Base-by-base conservation (phyloP, 2,797 vertebrate genomes). In the Pangasius sanitwongsei region DNA sequence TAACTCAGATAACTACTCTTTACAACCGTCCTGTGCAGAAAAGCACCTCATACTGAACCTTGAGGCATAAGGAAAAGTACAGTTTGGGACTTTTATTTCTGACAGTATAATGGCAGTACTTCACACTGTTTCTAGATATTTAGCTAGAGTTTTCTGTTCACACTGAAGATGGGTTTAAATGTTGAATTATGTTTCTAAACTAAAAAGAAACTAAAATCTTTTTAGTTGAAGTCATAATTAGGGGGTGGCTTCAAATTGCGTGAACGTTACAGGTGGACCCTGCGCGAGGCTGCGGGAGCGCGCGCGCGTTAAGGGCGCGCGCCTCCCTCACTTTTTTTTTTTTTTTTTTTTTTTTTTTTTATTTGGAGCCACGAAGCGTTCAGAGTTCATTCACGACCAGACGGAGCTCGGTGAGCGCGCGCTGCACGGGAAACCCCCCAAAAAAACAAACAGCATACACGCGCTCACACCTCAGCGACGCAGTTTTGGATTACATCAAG, bases 291-390 rank as follows among this genome's bases (percentile, higher is more conserved):
- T 28, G 83, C 67, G 65, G 48, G 67, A 48, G 87, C 25, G 87
- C 34, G 90, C 34, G 83, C 4, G 50, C n/a, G 48, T 92, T 5
- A 83, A 61, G 34, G 34, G 90, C 25, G 72, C 86, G 87, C 87
- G 87, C 70, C 85, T 89, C 57, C 70, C 67, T 55, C 87, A 53
- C 65, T 37, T 70, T 74, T 90, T 50, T 65, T 69, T 70, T 70
- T 72, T 72, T 89, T 90, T 72, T 89, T 90, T 69, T 69, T 70
- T 70, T 48, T 48, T 48, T 48, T 81, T 89, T 90, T 91, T 90
- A 91, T 90, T 70, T 59, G 83, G 86, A 92, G 88, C 83, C 90
- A 87, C 83, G 88, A 86, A 81, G 86, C 83, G 74, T 55, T 75
- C 61, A 65, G 72, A 87, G 89, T 86, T 89, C 91, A 92, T 89